phyloP scores from a whole-genome alignment of 2,888 invertebrate genomes.

The Brachyptera putata region DNA sequence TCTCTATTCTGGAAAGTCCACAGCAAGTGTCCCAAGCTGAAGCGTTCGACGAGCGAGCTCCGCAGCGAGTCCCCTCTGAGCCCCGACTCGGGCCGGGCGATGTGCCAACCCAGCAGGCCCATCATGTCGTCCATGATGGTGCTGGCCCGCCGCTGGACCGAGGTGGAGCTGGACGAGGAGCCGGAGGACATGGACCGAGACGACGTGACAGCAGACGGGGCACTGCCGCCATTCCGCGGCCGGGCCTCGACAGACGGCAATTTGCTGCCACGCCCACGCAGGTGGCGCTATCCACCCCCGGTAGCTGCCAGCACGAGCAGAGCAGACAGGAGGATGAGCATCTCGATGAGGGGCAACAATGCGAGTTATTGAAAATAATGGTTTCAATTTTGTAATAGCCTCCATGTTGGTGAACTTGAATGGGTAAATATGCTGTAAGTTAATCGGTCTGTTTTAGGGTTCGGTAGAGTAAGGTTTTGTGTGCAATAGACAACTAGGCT shows the following conservation, averaged over 20 bases:
- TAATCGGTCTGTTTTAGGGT: too few species aligned
- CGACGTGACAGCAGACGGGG: constrained; percentile 35
- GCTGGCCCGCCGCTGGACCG: constrained; percentile 55
- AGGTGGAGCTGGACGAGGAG: constrained; percentile 59
- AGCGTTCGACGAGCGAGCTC: constrained; percentile 55
- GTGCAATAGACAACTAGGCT: too few species aligned
- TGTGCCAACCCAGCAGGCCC: constrained; percentile 8
- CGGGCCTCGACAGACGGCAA: constrained; percentile 73
- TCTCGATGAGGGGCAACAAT: constrained; percentile 66
- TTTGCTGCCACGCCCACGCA: constrained; percentile 55
- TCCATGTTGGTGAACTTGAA: too few species aligned
- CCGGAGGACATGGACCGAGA: constrained; percentile 44
- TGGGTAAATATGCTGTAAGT: too few species aligned
- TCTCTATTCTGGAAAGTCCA: constrained; percentile 71
- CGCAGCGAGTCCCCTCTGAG: constrained; percentile 44
- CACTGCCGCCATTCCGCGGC: constrained; percentile 59
- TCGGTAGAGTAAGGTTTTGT: too few species aligned
- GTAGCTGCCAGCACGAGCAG: constrained; percentile 40
- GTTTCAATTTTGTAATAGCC: neutral
- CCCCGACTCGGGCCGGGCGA: constrained; percentile 32
- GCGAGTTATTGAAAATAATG: constrained; percentile 43
- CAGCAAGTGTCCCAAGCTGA: constrained; percentile 62
- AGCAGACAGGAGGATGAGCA: constrained; percentile 68
- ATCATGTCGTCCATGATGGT: constrained; percentile 25
- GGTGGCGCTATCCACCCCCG: constrained; percentile 55